phyloP scores from a whole-genome alignment of 2,113 vertebrate genomes.

The Megaleporinus macrocephalus region DNA sequence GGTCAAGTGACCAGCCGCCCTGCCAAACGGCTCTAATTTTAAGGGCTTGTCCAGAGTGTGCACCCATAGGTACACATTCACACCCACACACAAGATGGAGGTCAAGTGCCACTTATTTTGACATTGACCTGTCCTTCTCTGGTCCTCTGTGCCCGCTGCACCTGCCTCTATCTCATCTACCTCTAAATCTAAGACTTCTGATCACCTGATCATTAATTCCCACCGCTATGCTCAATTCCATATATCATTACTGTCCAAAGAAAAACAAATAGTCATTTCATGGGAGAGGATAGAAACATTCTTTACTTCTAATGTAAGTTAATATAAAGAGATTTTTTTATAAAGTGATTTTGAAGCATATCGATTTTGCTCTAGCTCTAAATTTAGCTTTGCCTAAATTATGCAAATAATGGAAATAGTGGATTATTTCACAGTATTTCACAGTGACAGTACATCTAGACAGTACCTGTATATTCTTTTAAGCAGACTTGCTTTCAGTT shows the following conservation, averaged over 20 bases:
- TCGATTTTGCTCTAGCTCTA: no score
- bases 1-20: conserved; percentile 63
- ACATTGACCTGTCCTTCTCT: conserved; percentile 4
- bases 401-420: no score
- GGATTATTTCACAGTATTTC: no score
- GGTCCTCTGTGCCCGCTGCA: background rate
- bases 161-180: background rate
- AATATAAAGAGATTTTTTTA: no score
- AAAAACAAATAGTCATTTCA: no score
- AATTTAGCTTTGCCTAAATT: no score
- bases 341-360: no score
- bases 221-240: background rate
- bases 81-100: background rate
- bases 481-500: no score
- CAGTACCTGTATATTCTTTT: no score
- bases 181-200: background rate
- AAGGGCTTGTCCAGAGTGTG: conserved; percentile 23
- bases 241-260: background rate
- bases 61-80: conserved; percentile 4
- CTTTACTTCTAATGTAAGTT: no score
- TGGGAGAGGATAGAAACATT: no score
- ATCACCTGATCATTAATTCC: background rate
- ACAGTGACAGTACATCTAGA: no score
- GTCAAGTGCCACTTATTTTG: conserved; percentile 20
- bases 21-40: conserved; percentile 43